phyloP scores from a whole-genome alignment of 64 coral and sea anemone genomes.

The Anthopleura sola region DNA sequence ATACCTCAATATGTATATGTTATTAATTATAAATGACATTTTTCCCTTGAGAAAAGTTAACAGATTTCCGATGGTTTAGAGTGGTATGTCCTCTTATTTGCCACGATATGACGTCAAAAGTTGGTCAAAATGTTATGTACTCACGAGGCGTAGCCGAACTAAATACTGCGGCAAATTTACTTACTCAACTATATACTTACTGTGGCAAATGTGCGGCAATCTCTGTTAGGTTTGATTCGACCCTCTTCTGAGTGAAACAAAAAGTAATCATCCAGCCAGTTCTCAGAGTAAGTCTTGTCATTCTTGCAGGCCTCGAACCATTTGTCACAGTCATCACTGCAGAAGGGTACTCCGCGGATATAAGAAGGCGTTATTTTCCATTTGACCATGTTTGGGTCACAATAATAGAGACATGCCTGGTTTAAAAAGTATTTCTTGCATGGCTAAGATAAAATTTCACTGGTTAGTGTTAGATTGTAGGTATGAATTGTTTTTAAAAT shows the following conservation, averaged over 20 bases:
- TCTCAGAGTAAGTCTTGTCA: constrained; percentile 48
- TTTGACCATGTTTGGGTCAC: constrained; percentile 12
- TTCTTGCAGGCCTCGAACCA: constrained; percentile 72
- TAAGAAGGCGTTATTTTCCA: background rate
- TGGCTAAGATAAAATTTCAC: background rate
- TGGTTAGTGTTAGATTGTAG: too few relatives aligned
- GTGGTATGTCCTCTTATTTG: too few relatives aligned
- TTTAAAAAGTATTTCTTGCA: constrained; percentile 11
- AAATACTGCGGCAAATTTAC: too few relatives aligned
- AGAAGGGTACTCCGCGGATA: constrained; percentile 24
- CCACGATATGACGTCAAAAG: too few relatives aligned
- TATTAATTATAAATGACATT: too few relatives aligned
- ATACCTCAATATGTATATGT: too few relatives aligned
- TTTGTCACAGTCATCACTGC: constrained; percentile 38
- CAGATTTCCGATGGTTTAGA: too few relatives aligned
- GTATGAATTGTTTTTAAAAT: too few relatives aligned
- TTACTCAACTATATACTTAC: background rate
- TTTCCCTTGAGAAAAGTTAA: too few relatives aligned
- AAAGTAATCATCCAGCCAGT: background rate
- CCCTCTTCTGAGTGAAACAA: background rate
- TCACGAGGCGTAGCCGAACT: too few relatives aligned
- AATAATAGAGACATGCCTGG: constrained; percentile 20
- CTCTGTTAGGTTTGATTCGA: background rate
- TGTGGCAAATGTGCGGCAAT: background rate
- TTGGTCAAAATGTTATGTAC: too few relatives aligned